phyloP scores from a whole-genome alignment of 2,888 invertebrate genomes.

The Caradrina clavipalpis region DNA sequence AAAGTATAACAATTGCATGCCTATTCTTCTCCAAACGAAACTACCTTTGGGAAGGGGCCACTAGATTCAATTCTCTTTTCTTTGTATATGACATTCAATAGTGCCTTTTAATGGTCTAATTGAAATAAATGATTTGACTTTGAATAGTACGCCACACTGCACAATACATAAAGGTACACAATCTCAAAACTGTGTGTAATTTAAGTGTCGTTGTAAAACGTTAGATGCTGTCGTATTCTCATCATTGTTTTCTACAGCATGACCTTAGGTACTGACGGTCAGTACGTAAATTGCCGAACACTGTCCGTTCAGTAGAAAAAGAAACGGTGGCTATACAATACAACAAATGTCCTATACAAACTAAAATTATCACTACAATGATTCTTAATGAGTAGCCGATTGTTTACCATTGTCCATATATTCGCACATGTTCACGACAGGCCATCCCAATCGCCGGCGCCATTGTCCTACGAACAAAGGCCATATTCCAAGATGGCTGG shows the following conservation, averaged over 20 bases:
- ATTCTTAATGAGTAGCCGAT: slow-evolving; percentile 75
- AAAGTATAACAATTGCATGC: too few relatives aligned
- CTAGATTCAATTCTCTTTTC: too few relatives aligned
- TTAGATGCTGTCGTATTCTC: slow-evolving; percentile 35
- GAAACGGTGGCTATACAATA: slow-evolving; percentile 44
- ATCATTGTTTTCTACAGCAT: slow-evolving; percentile 45
- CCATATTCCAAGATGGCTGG: slow-evolving; percentile 74
- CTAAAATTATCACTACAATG: slow-evolving; percentile 65
- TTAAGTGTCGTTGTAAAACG: slow-evolving; percentile 24
- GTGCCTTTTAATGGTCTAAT: too few relatives aligned
- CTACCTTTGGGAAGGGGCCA: too few relatives aligned
- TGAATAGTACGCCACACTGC: slow-evolving; percentile 8
- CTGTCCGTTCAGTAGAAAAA: slow-evolving; percentile 48
- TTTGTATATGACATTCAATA: too few relatives aligned
- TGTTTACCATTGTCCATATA: slow-evolving; percentile 80
- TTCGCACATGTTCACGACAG: slow-evolving; percentile 75
- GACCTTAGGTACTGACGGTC: slow-evolving; percentile 41
- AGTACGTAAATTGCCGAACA: slow-evolving; percentile 47
- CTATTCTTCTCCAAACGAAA: too few relatives aligned
- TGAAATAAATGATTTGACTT: too few relatives aligned
- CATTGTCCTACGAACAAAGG: slow-evolving; percentile 84
- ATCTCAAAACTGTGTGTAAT: slow-evolving; percentile 37
- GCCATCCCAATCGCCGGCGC: slow-evolving; percentile 82
- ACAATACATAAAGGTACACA: slow-evolving; percentile 12
- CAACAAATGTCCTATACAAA: slow-evolving; percentile 61